Percentiles rank a stretch among this genome's conserved stretches.
These are phyloP conservation scores for Orthonyx spaldingii DNA, from an alignment of 2,113 vertebrate genomes.

Conservation along the genomic window DNA sequence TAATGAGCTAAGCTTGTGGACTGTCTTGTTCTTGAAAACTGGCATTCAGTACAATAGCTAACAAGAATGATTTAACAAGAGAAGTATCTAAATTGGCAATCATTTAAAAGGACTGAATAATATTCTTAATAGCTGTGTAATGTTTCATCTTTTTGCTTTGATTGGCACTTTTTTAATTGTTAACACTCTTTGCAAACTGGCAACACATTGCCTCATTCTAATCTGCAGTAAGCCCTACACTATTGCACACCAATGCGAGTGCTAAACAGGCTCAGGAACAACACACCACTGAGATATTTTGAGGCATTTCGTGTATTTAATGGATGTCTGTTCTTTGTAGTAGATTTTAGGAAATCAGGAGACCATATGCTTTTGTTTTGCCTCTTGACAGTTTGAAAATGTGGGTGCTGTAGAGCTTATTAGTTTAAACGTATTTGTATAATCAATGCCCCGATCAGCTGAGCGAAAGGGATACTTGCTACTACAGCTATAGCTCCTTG, in stretches of 20 bases:
- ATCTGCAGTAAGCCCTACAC: background rate
- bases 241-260: rapidly evolving
- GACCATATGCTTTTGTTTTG: background rate
- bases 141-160: conserved; percentile 46
- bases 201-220: conserved; percentile 48
- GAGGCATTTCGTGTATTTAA: background rate
- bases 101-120: conserved; percentile 40
- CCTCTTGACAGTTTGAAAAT: background rate
- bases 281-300: background rate
- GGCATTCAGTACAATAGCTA: background rate
- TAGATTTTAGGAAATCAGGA: background rate
- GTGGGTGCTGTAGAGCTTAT: background rate
- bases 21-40: background rate
- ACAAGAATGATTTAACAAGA: conserved; percentile 1
- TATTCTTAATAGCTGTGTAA: conserved; percentile 10
- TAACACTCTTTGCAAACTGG: conserved; percentile 53
- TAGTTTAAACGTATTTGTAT: background rate
- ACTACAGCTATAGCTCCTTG: background rate
- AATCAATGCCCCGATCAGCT: background rate
- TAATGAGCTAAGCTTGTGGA: background rate
- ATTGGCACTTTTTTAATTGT: conserved; percentile 48
- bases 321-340: background rate
- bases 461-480: background rate
- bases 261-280: background rate
- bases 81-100: conserved; percentile 42